A percentile compares a stretch with the other conserved stretches of the same genome.
phyloP scores from a whole-genome alignment of 2,797 vertebrate species.

The Ficedula albicollis region DNA sequence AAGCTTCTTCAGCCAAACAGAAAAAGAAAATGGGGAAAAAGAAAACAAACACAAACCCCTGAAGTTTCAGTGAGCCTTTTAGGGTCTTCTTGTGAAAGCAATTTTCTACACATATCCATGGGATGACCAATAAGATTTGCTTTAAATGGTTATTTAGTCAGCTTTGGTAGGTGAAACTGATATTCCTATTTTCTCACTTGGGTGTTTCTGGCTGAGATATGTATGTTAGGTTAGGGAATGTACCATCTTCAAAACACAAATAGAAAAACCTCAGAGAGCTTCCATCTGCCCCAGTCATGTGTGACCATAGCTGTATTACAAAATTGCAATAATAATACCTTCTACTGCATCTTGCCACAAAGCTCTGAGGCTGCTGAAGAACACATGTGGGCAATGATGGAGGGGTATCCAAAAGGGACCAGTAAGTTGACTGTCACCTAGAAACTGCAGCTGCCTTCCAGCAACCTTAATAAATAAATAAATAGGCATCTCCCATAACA shows the following conservation, averaged over 20 bases:
- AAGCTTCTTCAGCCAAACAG: background rate
- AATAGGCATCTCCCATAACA: background rate
- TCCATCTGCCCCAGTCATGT: background rate
- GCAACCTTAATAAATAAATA: background rate
- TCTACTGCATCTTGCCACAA: background rate
- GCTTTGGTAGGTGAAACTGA: background rate
- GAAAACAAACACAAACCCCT: background rate
- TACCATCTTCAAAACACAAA: background rate
- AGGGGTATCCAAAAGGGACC: background rate
- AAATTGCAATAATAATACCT: background rate
- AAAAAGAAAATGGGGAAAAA: background rate
- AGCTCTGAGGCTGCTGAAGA: background rate
- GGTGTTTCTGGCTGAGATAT: background rate
- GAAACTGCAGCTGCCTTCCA: background rate
- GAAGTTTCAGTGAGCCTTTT: background rate
- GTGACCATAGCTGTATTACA: background rate
- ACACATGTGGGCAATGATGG: background rate
- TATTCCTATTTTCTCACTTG: background rate
- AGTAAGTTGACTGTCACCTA: background rate
- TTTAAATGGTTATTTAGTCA: background rate
- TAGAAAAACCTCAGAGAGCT: constrained; percentile 17
- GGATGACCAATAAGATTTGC: background rate
- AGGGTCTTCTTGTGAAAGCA: background rate
- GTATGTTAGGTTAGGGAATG: background rate
- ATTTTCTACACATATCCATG: background rate